A percentile compares a stretch with the other conserved stretches of the same genome.
phyloP scores from a whole-genome alignment of 1,140 invertebrate species.

The Campoletis sonorensis region DNA sequence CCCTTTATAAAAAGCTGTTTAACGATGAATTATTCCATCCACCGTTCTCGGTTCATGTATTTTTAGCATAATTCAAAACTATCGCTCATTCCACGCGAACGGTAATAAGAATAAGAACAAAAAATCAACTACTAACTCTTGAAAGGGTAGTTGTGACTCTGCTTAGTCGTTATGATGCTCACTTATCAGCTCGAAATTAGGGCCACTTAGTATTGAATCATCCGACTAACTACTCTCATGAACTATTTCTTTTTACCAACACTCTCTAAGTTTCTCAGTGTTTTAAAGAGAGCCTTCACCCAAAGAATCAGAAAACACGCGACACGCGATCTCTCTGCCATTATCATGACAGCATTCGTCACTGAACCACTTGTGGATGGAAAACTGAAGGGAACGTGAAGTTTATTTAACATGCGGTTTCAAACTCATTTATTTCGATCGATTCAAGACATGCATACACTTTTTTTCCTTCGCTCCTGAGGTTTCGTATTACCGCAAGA shows the following conservation, averaged over 20 bases:
- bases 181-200: slow-evolving; percentile 10
- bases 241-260: neutral
- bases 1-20: too few species aligned
- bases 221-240: neutral
- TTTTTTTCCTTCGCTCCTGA: too few species aligned
- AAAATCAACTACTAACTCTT: neutral
- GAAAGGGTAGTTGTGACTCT: neutral
- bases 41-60: neutral
- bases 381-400: neutral
- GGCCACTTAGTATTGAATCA: neutral
- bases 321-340: slow-evolving; percentile 49
- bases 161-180: neutral
- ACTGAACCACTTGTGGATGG: slow-evolving; percentile 37
- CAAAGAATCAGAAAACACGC: slow-evolving; percentile 16
- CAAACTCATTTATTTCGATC: neutral
- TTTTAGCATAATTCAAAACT: neutral
- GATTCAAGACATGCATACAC: too few species aligned
- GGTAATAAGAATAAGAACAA: neutral
- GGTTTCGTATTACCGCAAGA: too few species aligned
- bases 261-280: neutral
- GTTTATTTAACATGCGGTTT: neutral
- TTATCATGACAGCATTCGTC: slow-evolving; percentile 43
- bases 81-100: neutral
- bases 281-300: neutral
- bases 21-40: too few species aligned